Evolutionary conservation across 2,888 invertebrate species (phyloP).

Genomic region (Drosophila maculinotata): DNA sequence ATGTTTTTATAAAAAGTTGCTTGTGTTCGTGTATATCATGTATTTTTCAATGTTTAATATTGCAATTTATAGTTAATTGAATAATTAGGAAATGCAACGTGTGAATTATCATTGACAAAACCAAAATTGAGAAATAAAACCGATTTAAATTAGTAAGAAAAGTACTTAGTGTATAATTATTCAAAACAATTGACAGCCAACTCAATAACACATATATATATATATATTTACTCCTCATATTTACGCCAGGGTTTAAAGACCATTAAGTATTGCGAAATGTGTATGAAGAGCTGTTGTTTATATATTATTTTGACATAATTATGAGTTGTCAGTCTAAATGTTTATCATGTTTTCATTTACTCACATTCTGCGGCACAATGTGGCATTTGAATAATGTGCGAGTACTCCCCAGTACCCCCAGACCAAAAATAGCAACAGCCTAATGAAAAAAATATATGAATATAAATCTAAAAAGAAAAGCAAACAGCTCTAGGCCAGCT

Average conservation of each 20-base stretch:
- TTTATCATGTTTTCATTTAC: slow-evolving; percentile 6
- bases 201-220: too few relatives aligned
- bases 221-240: too few relatives aligned
- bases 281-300: slow-evolving; percentile 5
- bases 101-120: too few relatives aligned
- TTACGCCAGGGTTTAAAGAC: neutral
- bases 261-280: neutral
- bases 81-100: too few relatives aligned
- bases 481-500: slow-evolving; percentile 25
- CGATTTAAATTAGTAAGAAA: too few relatives aligned
- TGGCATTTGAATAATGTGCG: slow-evolving; percentile 36
- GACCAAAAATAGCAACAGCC: slow-evolving; percentile 10
- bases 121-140: too few relatives aligned
- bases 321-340: slow-evolving; percentile 17
- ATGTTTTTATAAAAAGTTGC: too few relatives aligned
- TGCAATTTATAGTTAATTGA: neutral
- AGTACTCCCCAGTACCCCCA: neutral
- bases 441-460: slow-evolving; percentile 41
- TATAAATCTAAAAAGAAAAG: slow-evolving; percentile 25
- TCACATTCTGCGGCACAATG: neutral
- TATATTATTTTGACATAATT: slow-evolving; percentile 26
- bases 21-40: too few relatives aligned
- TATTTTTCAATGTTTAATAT: too few relatives aligned
- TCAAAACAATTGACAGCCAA: too few relatives aligned
- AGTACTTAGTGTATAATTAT: too few relatives aligned